phyloP scores from a whole-genome alignment of 2,888 invertebrate genomes.

The Pasiphila rectangulata region DNA sequence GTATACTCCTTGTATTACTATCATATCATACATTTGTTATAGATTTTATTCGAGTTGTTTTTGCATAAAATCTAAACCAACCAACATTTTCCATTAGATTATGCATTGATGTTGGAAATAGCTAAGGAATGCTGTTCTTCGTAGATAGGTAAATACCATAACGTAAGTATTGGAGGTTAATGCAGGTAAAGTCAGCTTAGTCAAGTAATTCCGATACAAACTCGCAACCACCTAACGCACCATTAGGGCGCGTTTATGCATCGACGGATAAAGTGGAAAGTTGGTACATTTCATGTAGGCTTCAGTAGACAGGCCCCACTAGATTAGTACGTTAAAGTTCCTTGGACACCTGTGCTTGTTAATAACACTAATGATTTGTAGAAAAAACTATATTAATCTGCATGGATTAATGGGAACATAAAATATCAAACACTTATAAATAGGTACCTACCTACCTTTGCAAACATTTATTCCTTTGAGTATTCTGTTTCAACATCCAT shows the following conservation, averaged over 20 bases:
- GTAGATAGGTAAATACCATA: too few species aligned
- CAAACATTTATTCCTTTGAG: too few species aligned
- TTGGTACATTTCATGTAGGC: too few species aligned
- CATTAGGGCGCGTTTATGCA: background rate
- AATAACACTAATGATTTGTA: too few species aligned
- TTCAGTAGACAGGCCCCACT: too few species aligned
- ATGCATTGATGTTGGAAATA: slow-evolving; percentile 22
- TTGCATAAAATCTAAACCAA: slow-evolving; percentile 28
- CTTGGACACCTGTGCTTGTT: too few species aligned
- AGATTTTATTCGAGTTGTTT: slow-evolving; percentile 19
- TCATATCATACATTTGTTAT: slow-evolving; percentile 1
- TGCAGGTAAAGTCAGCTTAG: slow-evolving; percentile 12
- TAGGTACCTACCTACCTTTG: slow-evolving; percentile 23
- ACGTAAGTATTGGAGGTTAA: slow-evolving; percentile 16
- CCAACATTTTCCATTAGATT: slow-evolving; percentile 47
- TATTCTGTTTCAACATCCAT: too few species aligned
- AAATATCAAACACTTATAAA: too few species aligned
- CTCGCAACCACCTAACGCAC: background rate
- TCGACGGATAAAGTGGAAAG: background rate
- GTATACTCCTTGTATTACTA: background rate
- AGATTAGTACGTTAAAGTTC: too few species aligned
- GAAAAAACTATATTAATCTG: too few species aligned
- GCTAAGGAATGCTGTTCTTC: slow-evolving; percentile 8
- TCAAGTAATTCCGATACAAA: slow-evolving; percentile 10
- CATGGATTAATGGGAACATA: too few species aligned